Evolutionary conservation across 2,888 invertebrate species (phyloP).

Genomic region (Drosophila demipolita): DNA sequence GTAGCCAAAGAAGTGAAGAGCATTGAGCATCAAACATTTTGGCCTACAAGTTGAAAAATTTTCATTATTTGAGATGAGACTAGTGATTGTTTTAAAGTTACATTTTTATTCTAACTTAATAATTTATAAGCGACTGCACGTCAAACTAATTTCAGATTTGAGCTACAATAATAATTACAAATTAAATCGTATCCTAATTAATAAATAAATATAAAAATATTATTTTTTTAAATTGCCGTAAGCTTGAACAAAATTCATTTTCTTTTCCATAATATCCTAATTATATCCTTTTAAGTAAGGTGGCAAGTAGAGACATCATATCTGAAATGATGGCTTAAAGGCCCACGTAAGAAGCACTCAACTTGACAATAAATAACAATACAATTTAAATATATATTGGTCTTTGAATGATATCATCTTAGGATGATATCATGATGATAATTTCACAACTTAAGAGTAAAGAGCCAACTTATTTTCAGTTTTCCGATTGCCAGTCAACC

Average conservation of each 20-base stretch:
- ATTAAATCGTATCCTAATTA: background rate
- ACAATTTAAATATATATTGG: background rate
- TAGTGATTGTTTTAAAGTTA: background rate
- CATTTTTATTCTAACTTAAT: background rate
- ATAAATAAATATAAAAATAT: too few species aligned
- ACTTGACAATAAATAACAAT: background rate
- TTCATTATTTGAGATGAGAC: background rate
- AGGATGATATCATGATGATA: background rate
- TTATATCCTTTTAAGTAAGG: too few species aligned
- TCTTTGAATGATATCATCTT: background rate
- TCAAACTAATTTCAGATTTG: too few species aligned
- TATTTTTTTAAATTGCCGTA: too few species aligned
- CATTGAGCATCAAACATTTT: background rate
- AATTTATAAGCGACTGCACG: background rate
- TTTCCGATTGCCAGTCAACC: slow-evolving; percentile 4
- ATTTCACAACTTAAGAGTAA: too few species aligned
- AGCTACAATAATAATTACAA: too few species aligned
- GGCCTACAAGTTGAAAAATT: background rate
- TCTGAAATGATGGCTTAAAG: background rate
- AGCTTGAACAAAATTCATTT: background rate
- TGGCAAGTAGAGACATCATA: too few species aligned
- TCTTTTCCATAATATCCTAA: too few species aligned
- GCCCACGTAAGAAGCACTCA: background rate
- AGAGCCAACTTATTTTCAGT: background rate
- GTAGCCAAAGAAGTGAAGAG: background rate